Percentiles rank a stretch among this genome's conserved stretches.
These are phyloP conservation scores for Albula glossodonta DNA, from an alignment of 2,113 vertebrate genomes.

Conservation along the genomic window DNA sequence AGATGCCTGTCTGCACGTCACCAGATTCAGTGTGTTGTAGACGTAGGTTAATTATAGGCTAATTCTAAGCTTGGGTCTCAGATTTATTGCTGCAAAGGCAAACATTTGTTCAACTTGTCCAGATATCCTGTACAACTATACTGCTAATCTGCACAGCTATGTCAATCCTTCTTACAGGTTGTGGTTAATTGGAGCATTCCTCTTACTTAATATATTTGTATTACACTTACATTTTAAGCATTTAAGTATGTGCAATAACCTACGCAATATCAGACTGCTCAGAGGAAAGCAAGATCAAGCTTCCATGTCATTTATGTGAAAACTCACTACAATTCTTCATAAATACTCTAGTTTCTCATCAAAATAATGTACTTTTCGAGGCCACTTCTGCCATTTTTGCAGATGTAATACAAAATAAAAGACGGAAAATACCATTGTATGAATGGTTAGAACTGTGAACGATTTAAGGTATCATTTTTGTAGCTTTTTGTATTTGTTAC, in stretches of 20 bases:
- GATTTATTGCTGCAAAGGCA: too few relatives aligned
- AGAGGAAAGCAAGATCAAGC: neutral
- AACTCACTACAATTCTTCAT: neutral
- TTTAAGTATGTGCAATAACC: neutral
- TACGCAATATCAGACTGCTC: neutral
- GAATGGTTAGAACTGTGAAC: neutral
- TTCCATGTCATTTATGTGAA: neutral
- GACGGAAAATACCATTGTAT: neutral
- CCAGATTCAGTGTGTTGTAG: too few relatives aligned
- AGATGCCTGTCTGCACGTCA: too few relatives aligned
- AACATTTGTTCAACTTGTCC: too few relatives aligned
- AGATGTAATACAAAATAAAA: neutral
- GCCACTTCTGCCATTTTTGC: neutral
- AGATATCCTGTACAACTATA: too few relatives aligned
- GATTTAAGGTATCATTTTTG: neutral
- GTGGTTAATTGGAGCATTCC: neutral
- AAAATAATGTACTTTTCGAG: neutral
- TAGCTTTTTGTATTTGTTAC: neutral
- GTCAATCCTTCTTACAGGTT: too few relatives aligned
- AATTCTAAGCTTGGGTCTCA: too few relatives aligned
- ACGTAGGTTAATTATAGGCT: too few relatives aligned
- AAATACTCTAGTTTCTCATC: neutral
- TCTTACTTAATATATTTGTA: neutral
- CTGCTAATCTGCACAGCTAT: too few relatives aligned
- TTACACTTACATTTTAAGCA: neutral